These are phyloP conservation scores for Halocaridina rubra DNA, from an alignment of 2,888 invertebrate species.

Conservation along the genomic window DNA sequence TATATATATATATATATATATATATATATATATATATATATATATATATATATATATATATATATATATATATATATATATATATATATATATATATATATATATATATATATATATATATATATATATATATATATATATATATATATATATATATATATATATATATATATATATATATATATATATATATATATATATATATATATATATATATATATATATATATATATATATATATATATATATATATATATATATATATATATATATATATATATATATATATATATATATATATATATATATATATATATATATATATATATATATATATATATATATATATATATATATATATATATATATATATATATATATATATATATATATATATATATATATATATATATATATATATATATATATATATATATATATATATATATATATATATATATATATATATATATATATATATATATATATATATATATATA, in stretches of 20 bases:
- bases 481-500: background rate
- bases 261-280: background rate
- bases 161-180: background rate
- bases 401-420: conserved; percentile 10
- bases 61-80: background rate
- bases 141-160: background rate
- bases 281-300: background rate
- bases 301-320: background rate
- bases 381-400: conserved; percentile 3
- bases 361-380: background rate
- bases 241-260: background rate
- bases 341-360: background rate
- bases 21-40: background rate
- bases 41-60: background rate
- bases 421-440: background rate
- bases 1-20: background rate
- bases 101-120: conserved; percentile 10
- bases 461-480: background rate
- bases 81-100: conserved; percentile 15
- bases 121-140: background rate
- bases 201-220: background rate
- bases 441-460: background rate
- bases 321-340: background rate
- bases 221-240: background rate
- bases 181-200: background rate